Percentiles rank a stretch among this genome's conserved stretches.
Conservation (phyloP, 2,113 vertebrate genomes). For the Callipepla squamata region DNA sequence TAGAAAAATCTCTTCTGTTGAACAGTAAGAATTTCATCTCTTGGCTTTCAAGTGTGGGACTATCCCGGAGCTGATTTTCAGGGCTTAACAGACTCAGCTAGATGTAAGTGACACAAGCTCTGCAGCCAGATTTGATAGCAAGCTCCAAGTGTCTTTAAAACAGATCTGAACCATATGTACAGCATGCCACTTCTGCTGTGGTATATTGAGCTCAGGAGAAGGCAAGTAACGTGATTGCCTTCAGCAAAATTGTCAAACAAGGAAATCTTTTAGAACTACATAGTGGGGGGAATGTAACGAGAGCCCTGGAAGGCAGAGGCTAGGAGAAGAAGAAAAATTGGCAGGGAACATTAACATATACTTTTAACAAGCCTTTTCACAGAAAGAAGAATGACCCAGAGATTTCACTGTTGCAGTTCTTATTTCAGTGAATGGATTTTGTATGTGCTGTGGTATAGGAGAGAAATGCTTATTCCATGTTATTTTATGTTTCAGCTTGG, state of each 20-base stretch:
- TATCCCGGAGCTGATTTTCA: not conserved
- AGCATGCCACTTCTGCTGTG: conserved; percentile 14
- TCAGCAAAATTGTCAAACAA: conserved; percentile 47
- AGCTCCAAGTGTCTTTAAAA: conserved; percentile 19
- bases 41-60: not conserved
- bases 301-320: conserved; percentile 6
- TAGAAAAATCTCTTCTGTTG: not conserved
- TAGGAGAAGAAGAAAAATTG: conserved; percentile 9
- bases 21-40: not conserved
- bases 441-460: not conserved
- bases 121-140: not conserved
- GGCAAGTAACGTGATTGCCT: conserved; percentile 42
- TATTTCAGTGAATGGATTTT: not conserved
- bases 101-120: not conserved
- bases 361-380: conserved; percentile 24
- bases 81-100: not conserved
- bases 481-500: not conserved
- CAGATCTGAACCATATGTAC: conserved; percentile 7
- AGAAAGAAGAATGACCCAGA: not conserved
- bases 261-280: conserved; percentile 35
- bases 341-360: not conserved
- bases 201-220: conserved; percentile 22
- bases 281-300: not conserved
- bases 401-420: not conserved
- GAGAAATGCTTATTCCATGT: not conserved